phyloP scores from a whole-genome alignment of 2,888 invertebrate genomes.

The Stratiomys singularior region DNA sequence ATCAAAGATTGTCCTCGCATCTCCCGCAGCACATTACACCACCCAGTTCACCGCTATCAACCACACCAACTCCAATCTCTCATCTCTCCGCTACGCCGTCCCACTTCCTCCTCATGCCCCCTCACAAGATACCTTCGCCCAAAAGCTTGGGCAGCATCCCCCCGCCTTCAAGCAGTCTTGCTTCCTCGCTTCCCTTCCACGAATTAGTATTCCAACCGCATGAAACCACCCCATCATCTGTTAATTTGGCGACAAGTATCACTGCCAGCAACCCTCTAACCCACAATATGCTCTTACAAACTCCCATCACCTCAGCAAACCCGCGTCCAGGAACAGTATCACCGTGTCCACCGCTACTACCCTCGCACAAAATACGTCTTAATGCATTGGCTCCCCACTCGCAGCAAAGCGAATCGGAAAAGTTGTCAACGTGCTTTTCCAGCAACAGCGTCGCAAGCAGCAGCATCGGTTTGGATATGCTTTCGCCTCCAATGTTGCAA shows the following conservation, averaged over 20 bases:
- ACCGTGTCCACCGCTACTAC: background rate
- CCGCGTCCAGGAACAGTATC: background rate
- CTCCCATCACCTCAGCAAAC: conserved; percentile 14
- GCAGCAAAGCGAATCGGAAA: conserved; percentile 24
- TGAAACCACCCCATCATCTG: conserved; percentile 43
- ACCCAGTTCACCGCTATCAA: conserved; percentile 35
- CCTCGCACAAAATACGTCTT: conserved; percentile 10
- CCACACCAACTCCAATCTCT: conserved; percentile 8
- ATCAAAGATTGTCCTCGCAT: conserved; percentile 34
- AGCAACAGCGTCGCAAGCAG: conserved; percentile 5
- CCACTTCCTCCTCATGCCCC: conserved; percentile 53
- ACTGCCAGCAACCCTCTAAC: background rate
- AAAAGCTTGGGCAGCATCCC: conserved; percentile 47
- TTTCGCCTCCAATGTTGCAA: conserved; percentile 48
- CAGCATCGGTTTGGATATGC: conserved; percentile 22
- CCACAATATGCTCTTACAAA: conserved; percentile 5
- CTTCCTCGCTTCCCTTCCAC: conserved; percentile 48
- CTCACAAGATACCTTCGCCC: conserved; percentile 52
- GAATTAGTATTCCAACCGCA: conserved; percentile 53
- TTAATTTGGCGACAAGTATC: conserved; percentile 40
- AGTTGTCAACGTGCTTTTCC: conserved; percentile 37
- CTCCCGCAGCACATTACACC: conserved; percentile 49
- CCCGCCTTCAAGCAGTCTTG: conserved; percentile 42
- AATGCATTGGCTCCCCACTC: conserved; percentile 29
- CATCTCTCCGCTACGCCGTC: conserved; percentile 33